Percentiles rank a stretch among this genome's conserved stretches.
These are phyloP conservation scores for Apostichopus californicus DNA, from an alignment of 35 echinoderm and acorn worm species.

Conservation along the genomic window DNA sequence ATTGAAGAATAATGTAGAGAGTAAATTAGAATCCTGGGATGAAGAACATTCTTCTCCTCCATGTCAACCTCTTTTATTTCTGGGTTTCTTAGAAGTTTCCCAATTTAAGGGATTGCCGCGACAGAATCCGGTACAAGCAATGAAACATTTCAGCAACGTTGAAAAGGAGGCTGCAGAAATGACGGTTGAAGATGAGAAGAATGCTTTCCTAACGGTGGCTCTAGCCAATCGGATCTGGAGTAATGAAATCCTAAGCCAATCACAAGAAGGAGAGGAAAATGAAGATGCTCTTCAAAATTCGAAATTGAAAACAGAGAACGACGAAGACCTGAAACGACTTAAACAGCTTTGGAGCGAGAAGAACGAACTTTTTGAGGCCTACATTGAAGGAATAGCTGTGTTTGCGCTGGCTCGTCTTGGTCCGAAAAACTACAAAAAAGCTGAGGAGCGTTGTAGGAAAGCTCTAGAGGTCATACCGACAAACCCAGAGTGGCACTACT, in stretches of 20 bases:
- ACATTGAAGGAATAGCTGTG: conserved; percentile 17
- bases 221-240: conserved; percentile 7
- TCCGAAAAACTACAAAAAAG: conserved; percentile 39
- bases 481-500: conserved; percentile 5
- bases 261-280: not conserved
- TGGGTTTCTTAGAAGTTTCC: conserved; percentile 23
- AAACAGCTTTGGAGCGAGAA: conserved; percentile 4
- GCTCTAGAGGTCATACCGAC: not conserved
- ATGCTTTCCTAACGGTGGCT: conserved; percentile 3
- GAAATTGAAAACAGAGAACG: not conserved
- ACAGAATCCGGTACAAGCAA: not conserved
- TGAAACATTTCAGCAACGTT: not conserved
- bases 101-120: not conserved
- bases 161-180: not conserved
- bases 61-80: conserved; percentile 4
- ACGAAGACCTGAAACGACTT: not conserved
- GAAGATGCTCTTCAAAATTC: not conserved
- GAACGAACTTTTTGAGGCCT: not conserved
- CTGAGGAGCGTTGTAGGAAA: not conserved
- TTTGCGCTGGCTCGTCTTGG: conserved; percentile 33
- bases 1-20: conserved; percentile 8
- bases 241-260: not conserved
- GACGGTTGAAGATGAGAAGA: not conserved
- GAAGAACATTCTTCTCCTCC: not conserved
- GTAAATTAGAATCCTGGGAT: not conserved